Evolutionary conservation across 2,113 vertebrate species (phyloP), one percentile per base, ranked within the genome.

Genomic region (Pachyramphus minor): DNA sequence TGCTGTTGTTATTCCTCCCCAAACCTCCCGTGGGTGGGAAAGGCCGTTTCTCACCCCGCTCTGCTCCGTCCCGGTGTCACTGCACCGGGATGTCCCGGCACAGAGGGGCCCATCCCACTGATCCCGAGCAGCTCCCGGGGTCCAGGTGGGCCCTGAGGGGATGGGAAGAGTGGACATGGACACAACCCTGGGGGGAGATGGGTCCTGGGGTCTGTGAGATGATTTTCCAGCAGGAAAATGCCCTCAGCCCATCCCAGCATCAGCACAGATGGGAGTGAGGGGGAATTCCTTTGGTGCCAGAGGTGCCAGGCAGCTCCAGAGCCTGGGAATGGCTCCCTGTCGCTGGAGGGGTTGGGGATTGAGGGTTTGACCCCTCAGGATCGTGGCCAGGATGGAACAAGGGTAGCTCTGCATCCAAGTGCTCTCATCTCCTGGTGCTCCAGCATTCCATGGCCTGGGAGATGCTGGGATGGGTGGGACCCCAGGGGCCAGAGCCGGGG

Each of bases 131-230:
- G 27, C 4, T 68, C 53, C 25, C 0, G 4, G 33, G 12, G 1
- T 19, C 22, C 1, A 5, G 49, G 33, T 9, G 39, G 49, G 28
- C 9, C 5, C 5, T 11, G 44, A 74, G 60, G 52, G 60, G 50
- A 44, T 4, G 3, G 52, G 22, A 19, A 25, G 53, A 41, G 42
- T 11, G 79, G 37, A 18, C 39, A 11, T 1, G 0, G 12, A 23
- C 50, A 3, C 30, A 39, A 5, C 0, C 5, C 23, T 0, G 1
- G 3, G 10, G 6, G 3, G 4, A 30, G 30, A 16, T 0, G 9
- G 28, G 7, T 28, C 11, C 35, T 49, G 7, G 31, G 42, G 42
- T 41, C 11, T 49, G 56, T 17, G 49, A 59, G 85, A 23, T 37
- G 35, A 27, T 41, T 53, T 73, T 50, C 50, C 67, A 22, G 3